Evolutionary conservation across 2,113 vertebrate species (phyloP).

Genomic region (Callospermophilus lateralis): DNA sequence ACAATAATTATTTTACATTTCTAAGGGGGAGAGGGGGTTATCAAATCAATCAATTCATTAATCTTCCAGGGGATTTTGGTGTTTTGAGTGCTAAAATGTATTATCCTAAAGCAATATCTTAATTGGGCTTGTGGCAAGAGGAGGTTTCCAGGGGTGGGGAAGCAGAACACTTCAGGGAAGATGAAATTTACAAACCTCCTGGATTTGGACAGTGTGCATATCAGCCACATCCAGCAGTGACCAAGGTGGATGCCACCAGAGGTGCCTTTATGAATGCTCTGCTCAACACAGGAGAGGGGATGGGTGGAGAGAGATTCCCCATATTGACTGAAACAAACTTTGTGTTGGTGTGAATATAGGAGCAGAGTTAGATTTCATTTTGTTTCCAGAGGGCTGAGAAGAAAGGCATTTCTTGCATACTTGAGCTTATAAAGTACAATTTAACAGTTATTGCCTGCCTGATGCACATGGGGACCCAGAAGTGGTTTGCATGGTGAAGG

Average conservation of each 20-base stretch:
- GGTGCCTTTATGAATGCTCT: background rate
- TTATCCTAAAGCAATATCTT: background rate
- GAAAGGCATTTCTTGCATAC: background rate
- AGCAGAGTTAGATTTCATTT: background rate
- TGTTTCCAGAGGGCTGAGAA: background rate
- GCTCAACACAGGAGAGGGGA: background rate
- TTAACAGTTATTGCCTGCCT: background rate
- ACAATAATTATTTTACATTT: background rate
- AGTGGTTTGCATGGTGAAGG: background rate
- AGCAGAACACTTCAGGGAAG: background rate
- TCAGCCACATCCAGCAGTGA: background rate
- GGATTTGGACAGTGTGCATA: background rate
- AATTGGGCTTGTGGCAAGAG: background rate
- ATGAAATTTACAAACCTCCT: background rate
- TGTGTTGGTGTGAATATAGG: background rate
- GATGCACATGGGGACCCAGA: background rate
- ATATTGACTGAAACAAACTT: background rate
- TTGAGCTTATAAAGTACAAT: background rate
- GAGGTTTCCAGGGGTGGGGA: background rate
- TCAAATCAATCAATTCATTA: background rate
- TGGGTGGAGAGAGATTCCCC: background rate
- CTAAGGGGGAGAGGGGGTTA: background rate
- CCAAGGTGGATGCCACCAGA: background rate
- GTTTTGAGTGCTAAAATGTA: background rate
- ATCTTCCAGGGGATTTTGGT: background rate